A percentile compares a stretch with the other conserved stretches of the same genome.
phyloP scores from a whole-genome alignment of 1,140 invertebrate species.

The Notospermus geniculatus region DNA sequence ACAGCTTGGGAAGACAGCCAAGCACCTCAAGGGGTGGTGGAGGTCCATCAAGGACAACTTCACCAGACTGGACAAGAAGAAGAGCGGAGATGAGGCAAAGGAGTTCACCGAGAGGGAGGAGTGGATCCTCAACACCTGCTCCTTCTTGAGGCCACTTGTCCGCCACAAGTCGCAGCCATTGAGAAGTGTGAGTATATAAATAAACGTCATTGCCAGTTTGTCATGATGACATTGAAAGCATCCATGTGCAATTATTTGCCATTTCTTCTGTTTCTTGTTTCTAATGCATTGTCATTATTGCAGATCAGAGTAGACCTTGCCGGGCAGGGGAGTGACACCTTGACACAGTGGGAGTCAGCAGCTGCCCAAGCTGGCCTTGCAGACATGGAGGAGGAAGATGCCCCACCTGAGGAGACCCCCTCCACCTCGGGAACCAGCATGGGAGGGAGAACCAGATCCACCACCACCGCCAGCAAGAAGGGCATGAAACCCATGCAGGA shows the following conservation, averaged over 20 bases:
- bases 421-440: slow-evolving; percentile 3
- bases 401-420: neutral
- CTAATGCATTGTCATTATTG: slow-evolving; percentile 9
- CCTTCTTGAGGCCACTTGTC: slow-evolving; percentile 1
- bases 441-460: too few species aligned
- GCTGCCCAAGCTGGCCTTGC: slow-evolving; percentile 2
- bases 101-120: slow-evolving; percentile 11
- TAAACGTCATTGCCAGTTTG: slow-evolving; percentile 7
- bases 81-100: slow-evolving; percentile 7
- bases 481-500: too few species aligned
- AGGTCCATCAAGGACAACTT: neutral
- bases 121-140: neutral
- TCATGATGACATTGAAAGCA: neutral
- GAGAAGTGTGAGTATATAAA: slow-evolving; percentile 9
- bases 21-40: slow-evolving; percentile 12
- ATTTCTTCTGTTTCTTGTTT: slow-evolving; percentile 5
- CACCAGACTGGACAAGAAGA: slow-evolving; percentile 10
- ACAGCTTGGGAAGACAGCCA: neutral
- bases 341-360: too few species aligned
- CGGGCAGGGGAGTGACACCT: neutral
- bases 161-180: neutral
- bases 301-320: slow-evolving; percentile 7
- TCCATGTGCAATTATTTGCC: neutral
- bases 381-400: slow-evolving; percentile 8
- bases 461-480: too few species aligned